Conservation (phyloP, 2,888 invertebrate genomes). For the Tetranychus truncatus region DNA sequence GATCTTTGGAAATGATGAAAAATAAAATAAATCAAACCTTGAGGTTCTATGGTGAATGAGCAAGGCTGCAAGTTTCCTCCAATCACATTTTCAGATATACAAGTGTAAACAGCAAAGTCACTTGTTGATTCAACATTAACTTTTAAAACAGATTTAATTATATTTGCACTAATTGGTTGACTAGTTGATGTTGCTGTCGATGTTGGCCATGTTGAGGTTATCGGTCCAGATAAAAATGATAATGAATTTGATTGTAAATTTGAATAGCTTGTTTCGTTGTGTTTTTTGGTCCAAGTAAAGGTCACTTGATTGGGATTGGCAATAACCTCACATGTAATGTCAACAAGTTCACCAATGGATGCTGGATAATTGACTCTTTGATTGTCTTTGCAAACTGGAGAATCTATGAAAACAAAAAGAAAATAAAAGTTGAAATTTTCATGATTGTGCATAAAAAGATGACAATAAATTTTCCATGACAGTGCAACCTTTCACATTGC, state of each 20-base stretch:
- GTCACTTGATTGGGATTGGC: conserved; percentile 12
- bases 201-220: background rate
- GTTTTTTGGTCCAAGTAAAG: conserved; percentile 13
- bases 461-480: background rate
- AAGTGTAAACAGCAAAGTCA: conserved; percentile 12
- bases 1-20: too few species aligned
- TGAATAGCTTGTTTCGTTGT: background rate
- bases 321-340: conserved; percentile 5
- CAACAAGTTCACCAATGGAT: conserved; percentile 13
- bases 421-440: background rate
- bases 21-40: background rate
- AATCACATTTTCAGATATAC: conserved; percentile 11
- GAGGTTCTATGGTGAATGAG: conserved; percentile 9
- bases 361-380: conserved; percentile 9
- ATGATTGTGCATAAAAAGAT: background rate
- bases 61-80: conserved; percentile 8
- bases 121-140: conserved; percentile 5
- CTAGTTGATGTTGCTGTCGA: background rate
- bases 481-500: too few species aligned
- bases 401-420: background rate
- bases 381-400: conserved; percentile 12
- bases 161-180: background rate
- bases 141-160: conserved; percentile 4
- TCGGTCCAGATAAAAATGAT: background rate
- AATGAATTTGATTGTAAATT: background rate